Evolutionary conservation across 92 coral and sea anemone species (phyloP).

Genomic region (Parazoanthus atlanticus): DNA sequence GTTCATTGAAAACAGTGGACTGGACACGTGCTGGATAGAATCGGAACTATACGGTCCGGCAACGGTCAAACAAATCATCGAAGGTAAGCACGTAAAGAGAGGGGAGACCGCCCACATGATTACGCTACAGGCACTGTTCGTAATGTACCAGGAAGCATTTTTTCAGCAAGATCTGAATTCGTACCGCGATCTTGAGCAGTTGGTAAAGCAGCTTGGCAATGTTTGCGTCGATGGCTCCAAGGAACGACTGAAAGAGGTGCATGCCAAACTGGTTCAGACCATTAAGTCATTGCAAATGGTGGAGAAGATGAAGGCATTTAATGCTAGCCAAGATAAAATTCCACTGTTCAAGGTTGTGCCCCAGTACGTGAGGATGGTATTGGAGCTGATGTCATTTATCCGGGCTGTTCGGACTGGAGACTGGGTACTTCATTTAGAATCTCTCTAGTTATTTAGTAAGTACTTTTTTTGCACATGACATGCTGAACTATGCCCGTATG

Average conservation of each 20-base stretch:
- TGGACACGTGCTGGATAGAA: conserved; percentile 46
- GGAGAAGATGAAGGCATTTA: neutral
- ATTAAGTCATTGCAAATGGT: neutral
- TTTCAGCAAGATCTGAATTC: neutral
- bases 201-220: neutral
- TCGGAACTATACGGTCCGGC: conserved; percentile 47
- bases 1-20: neutral
- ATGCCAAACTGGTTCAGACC: neutral
- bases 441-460: too few species aligned
- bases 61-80: conserved; percentile 57
- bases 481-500: neutral
- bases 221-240: neutral
- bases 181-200: neutral
- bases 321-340: neutral
- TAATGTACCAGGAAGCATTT: conserved; percentile 51
- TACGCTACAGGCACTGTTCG: conserved; percentile 46
- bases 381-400: neutral
- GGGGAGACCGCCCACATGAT: conserved; percentile 48
- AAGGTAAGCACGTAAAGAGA: conserved; percentile 63
- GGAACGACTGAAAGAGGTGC: conserved; percentile 31
- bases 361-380: neutral
- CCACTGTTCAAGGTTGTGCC: neutral
- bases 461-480: too few species aligned
- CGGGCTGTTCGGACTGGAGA: too few species aligned
- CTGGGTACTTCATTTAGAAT: too few species aligned